Conservation (phyloP, 2,888 invertebrate genomes). For the Heliconius aoede region DNA sequence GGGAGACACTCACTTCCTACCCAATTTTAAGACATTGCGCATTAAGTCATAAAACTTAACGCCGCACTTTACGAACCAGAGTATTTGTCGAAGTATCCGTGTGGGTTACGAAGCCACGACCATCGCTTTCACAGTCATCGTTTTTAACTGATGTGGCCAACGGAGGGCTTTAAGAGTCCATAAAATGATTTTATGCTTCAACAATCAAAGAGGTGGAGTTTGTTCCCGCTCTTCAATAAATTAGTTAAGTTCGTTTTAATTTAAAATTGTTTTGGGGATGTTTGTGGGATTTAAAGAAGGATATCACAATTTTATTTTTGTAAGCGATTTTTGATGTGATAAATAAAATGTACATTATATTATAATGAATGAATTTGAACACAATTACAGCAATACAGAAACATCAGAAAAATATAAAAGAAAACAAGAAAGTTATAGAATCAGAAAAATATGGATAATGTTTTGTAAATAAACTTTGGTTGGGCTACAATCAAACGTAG, state of each 20-base stretch:
- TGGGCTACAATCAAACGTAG: not conserved
- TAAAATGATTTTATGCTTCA: constrained; percentile 55
- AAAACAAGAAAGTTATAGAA: constrained; percentile 1
- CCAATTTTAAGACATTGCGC: too few relatives aligned
- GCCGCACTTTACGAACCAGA: too few relatives aligned
- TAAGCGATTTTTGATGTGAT: too few relatives aligned
- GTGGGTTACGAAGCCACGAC: not conserved
- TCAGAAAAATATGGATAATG: not conserved
- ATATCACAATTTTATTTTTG: not conserved
- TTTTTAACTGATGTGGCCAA: constrained; percentile 57
- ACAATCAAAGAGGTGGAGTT: constrained; percentile 51
- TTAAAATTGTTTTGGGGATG: constrained; percentile 11
- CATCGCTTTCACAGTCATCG: not conserved
- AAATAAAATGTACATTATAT: not conserved
- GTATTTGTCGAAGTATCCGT: too few relatives aligned
- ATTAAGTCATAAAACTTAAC: too few relatives aligned
- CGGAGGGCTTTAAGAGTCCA: constrained; percentile 60
- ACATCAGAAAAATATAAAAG: constrained; percentile 1
- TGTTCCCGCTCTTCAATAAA: constrained; percentile 42
- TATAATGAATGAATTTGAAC: not conserved
- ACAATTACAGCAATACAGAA: not conserved
- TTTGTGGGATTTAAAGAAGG: not conserved
- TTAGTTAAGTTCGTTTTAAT: constrained; percentile 31
- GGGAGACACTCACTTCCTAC: too few relatives aligned
- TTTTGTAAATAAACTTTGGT: constrained; percentile 19